Conservation (phyloP, 2,888 invertebrate species). For the Busseola fusca region DNA sequence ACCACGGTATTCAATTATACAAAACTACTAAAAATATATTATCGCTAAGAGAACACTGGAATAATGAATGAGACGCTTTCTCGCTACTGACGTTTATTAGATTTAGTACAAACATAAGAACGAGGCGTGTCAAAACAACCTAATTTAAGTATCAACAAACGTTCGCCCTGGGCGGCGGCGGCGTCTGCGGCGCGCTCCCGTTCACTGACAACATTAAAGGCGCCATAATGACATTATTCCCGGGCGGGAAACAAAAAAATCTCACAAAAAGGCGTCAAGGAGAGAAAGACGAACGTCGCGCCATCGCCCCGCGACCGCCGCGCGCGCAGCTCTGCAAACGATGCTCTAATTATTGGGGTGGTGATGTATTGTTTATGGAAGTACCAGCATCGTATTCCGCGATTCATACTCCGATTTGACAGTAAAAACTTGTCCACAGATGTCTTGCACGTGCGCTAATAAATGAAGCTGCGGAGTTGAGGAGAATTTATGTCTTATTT, state of each 20-base stretch:
- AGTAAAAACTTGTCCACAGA: slow-evolving; percentile 58
- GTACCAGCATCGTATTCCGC: slow-evolving; percentile 52
- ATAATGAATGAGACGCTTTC: slow-evolving; percentile 82
- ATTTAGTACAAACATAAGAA: slow-evolving; percentile 88
- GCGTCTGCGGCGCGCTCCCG: slow-evolving; percentile 74
- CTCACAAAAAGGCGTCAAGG: slow-evolving; percentile 85
- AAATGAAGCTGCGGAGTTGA: slow-evolving; percentile 63
- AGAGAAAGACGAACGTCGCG: slow-evolving; percentile 77
- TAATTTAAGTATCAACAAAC: slow-evolving; percentile 90
- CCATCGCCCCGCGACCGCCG: slow-evolving; percentile 60
- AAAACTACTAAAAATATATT: slow-evolving; percentile 71
- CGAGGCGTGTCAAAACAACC: slow-evolving; percentile 89
- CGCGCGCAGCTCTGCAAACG: slow-evolving; percentile 67
- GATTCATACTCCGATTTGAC: slow-evolving; percentile 58
- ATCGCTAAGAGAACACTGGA: slow-evolving; percentile 68
- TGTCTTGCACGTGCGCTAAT: slow-evolving; percentile 65
- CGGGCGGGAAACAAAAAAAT: slow-evolving; percentile 86
- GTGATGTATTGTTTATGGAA: slow-evolving; percentile 78
- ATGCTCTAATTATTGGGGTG: slow-evolving; percentile 80
- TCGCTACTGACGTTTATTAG: slow-evolving; percentile 86
- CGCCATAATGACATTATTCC: slow-evolving; percentile 89
- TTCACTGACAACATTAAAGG: slow-evolving; percentile 89
- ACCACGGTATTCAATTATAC: slow-evolving; percentile 63
- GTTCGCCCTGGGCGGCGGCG: slow-evolving; percentile 87
- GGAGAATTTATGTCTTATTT: slow-evolving; percentile 60